Evolutionary conservation across 2,888 invertebrate species (phyloP).

Genomic region (Synergus umbraculus): DNA sequence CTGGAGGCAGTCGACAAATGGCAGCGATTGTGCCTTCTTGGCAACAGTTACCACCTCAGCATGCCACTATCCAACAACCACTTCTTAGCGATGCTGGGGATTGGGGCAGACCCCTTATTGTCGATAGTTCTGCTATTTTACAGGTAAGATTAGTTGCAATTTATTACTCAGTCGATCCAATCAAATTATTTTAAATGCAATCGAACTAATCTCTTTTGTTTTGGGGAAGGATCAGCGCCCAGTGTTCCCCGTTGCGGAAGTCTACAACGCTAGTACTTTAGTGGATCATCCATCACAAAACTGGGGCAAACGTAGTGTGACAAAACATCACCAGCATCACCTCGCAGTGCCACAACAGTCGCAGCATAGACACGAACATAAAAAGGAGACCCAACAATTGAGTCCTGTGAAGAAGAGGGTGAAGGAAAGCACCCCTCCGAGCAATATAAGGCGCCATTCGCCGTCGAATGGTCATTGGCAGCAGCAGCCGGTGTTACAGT

Average conservation of each 20-base stretch:
- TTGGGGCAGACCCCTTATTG: slow-evolving; percentile 87
- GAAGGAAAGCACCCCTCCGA: slow-evolving; percentile 95
- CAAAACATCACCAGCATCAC: slow-evolving; percentile 81
- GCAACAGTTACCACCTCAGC: slow-evolving; percentile 86
- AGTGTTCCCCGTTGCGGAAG: slow-evolving; percentile 82
- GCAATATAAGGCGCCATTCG: slow-evolving; percentile 74
- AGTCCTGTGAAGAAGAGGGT: slow-evolving; percentile 98
- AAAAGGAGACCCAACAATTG: slow-evolving; percentile 92
- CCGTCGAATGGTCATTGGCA: slow-evolving; percentile 77
- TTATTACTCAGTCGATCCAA: neutral
- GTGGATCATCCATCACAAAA: slow-evolving; percentile 79
- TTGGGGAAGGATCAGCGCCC: slow-evolving; percentile 80
- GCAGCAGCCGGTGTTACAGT: slow-evolving; percentile 63
- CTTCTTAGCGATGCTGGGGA: slow-evolving; percentile 82
- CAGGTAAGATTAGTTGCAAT: slow-evolving; percentile 78
- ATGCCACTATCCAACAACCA: slow-evolving; percentile 82
- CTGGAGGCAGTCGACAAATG: slow-evolving; percentile 85
- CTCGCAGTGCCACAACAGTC: slow-evolving; percentile 81
- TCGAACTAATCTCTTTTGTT: slow-evolving; percentile 54
- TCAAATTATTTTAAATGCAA: neutral
- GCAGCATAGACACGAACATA: slow-evolving; percentile 82
- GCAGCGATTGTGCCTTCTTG: slow-evolving; percentile 89
- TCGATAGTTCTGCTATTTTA: slow-evolving; percentile 86
- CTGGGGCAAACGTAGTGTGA: slow-evolving; percentile 78
- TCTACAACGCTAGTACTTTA: slow-evolving; percentile 80